These are phyloP conservation scores for Syngnathus floridae DNA, from an alignment of 2,113 vertebrate species.

Conservation along the genomic window DNA sequence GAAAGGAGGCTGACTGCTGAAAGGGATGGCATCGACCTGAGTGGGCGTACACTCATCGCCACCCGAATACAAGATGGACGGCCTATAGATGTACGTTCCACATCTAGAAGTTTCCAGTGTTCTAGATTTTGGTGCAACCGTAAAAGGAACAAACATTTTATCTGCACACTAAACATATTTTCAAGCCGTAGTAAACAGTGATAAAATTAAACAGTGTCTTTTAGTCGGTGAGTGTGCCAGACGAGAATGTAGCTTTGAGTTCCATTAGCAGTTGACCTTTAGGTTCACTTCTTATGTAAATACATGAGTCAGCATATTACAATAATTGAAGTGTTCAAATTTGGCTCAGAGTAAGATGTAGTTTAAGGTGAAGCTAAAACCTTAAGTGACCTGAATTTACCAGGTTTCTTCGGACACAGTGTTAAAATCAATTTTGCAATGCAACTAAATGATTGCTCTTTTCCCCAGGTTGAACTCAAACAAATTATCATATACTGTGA, in stretches of 20 bases:
- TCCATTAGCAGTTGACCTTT: constrained; percentile 37
- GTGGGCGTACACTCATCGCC: constrained; percentile 79
- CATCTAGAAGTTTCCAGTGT: background rate
- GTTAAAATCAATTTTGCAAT: background rate
- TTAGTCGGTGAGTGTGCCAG: constrained; percentile 14
- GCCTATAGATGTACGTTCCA: constrained; percentile 85
- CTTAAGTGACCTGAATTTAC: background rate
- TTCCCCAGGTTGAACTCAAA: constrained; percentile 84
- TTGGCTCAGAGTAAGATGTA: constrained; percentile 4
- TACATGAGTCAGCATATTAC: constrained; percentile 1
- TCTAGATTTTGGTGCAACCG: background rate
- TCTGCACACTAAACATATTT: background rate
- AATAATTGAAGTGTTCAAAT: constrained; percentile 4
- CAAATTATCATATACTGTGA: constrained; percentile 84
- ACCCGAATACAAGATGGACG: constrained; percentile 82
- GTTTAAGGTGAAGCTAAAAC: background rate
- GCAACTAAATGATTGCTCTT: constrained; percentile 21
- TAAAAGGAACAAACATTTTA: background rate
- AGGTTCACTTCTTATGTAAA: constrained; percentile 13
- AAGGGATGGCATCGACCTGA: constrained; percentile 70
- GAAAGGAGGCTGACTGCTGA: constrained; percentile 77
- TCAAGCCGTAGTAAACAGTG: constrained; percentile 7
- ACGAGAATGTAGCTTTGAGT: constrained; percentile 12
- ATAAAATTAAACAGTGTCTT: constrained; percentile 13
- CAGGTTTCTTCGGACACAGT: background rate